Conservation (phyloP, 2,113 vertebrate genomes). For the Pampusana beccarii region DNA sequence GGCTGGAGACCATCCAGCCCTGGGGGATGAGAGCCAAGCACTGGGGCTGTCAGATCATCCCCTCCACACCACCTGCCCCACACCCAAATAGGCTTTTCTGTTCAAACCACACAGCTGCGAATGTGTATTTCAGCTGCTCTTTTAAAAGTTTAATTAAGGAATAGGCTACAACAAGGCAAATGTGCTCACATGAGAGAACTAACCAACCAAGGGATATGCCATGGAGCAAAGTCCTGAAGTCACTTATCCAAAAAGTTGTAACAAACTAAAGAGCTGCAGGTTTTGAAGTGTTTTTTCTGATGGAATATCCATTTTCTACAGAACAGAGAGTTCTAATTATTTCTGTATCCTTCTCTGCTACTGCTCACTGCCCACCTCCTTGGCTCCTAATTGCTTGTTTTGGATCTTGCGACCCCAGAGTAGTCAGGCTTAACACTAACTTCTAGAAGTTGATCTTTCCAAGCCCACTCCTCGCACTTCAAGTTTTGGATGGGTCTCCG, state of each 20-base stretch:
- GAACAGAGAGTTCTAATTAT: neutral
- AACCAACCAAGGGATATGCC: neutral
- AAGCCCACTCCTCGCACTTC: neutral
- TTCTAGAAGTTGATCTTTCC: neutral
- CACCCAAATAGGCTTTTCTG: rapidly evolving
- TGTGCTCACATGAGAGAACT: conserved; percentile 35
- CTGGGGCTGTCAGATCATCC: neutral
- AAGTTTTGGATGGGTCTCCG: neutral
- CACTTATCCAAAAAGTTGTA: neutral
- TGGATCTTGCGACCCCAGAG: neutral
- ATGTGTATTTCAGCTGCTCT: neutral
- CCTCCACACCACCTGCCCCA: neutral
- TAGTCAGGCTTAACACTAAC: neutral
- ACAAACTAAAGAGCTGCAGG: neutral
- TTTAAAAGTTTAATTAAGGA: conserved; percentile 51
- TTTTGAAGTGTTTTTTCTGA: neutral
- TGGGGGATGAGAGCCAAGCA: rapidly evolving
- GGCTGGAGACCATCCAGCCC: neutral
- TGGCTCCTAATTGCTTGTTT: neutral
- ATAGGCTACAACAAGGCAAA: neutral
- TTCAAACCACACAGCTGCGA: neutral
- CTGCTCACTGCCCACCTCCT: neutral
- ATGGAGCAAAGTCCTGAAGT: neutral
- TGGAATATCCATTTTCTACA: neutral
- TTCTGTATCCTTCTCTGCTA: neutral